Evolutionary conservation across 2,113 vertebrate genomes (phyloP).

Genomic region (Leptosomus discolor): DNA sequence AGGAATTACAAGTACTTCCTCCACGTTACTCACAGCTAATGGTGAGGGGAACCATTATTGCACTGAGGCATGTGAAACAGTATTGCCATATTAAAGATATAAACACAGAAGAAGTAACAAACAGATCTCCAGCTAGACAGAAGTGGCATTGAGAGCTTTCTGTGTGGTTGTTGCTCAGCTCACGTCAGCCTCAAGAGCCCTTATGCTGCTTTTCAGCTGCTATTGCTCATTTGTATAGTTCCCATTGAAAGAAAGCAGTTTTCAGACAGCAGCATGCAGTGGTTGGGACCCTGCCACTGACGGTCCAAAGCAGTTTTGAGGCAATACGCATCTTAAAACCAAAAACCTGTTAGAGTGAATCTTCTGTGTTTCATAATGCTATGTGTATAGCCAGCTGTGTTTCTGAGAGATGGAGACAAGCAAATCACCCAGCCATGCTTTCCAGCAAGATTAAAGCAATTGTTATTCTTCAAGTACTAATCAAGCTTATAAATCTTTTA

Average conservation of each 20-base stretch:
- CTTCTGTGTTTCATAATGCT: neutral
- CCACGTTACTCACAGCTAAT: neutral
- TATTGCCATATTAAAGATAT: neutral
- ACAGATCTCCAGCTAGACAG: neutral
- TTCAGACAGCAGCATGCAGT: neutral
- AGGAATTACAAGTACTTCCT: neutral
- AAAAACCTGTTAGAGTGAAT: neutral
- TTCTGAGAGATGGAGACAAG: neutral
- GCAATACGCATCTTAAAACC: neutral
- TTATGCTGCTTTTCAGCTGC: neutral
- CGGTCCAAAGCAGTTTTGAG: neutral
- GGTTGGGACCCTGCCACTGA: neutral
- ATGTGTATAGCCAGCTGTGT: neutral
- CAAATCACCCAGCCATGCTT: neutral
- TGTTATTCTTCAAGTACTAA: constrained; percentile 10
- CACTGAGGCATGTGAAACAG: neutral
- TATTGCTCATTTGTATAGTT: neutral
- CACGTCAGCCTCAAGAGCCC: neutral
- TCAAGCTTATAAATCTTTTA: neutral
- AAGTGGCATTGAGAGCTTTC: neutral
- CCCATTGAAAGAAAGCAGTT: neutral
- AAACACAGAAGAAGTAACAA: neutral
- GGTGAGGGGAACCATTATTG: neutral
- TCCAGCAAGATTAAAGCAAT: constrained; percentile 24
- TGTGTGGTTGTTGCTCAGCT: neutral